Evolutionary conservation across 37 sponge, comb jelly and placozoan genomes (phyloP), one percentile per base, ranked within the genome.

Genomic region (Ephydatia muelleri): DNA sequence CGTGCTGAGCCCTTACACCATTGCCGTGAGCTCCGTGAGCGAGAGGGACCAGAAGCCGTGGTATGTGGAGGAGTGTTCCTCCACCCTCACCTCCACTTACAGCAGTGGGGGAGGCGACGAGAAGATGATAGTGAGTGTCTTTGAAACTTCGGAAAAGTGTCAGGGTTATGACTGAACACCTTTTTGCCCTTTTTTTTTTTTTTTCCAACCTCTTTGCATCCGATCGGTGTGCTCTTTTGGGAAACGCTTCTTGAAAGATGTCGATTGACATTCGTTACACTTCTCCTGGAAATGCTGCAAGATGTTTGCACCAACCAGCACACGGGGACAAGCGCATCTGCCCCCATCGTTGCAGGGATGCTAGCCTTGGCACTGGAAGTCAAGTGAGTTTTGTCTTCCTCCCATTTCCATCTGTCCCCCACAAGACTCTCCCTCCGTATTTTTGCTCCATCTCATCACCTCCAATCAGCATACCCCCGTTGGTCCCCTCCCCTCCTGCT

Each of bases 11-110:
- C 97, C 97, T 31, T 97, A 86, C 84, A 97, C 99, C 43, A 87
- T 99, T 28, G 87, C 94, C 22, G 83, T 99, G 5, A 90, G 97
- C 0, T 83, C 99, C 9, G 96, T 77, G 32, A 81, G 91, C 39
- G 91, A 99, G 75, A 26, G 36, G 33, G 94, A 95, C 49, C 71
- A 70, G 16, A 86, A 81, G 72, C 99, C 99, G 5, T 99, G 99
- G 99, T 99, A 99, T 76, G 70, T 91, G 32, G 99, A 99, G 82
- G 70, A 73, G 30, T 99, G 99, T 70, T 86, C 97, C 43, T 93
- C 97, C 9, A 97, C 86, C n/a, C 79, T 99, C 79, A 88, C 97
- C 22, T 82, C 88, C 30, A 99, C 99, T 2, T 97, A 95, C 86
- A 95, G 96, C 85, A 97, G 97, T 84, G 99, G 99, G 26, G 47